Conservation (phyloP, 1,140 invertebrate genomes). For the Heterodera schachtii region DNA sequence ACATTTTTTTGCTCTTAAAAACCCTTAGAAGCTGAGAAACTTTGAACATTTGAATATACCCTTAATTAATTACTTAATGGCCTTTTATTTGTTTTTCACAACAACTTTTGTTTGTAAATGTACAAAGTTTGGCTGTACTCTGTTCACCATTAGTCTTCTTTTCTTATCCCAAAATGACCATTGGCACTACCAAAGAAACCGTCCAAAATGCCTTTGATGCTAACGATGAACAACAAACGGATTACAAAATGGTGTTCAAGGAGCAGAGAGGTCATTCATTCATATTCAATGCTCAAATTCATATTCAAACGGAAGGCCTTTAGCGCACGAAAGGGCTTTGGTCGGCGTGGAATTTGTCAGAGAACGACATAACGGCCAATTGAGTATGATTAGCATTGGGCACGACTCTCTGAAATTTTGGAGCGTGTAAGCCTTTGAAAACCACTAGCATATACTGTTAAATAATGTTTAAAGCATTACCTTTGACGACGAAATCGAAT, state of each 20-base stretch:
- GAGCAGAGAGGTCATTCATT: slow-evolving; percentile 4
- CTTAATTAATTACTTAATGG: no score
- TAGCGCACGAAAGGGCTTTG: slow-evolving; percentile 11
- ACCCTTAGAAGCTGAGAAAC: no score
- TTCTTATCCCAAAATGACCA: not conserved
- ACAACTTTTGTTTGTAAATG: no score
- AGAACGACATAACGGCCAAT: not conserved
- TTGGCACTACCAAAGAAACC: not conserved
- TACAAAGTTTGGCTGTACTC: no score
- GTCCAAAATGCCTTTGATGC: not conserved
- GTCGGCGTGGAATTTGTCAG: slow-evolving; percentile 16
- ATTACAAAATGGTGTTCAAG: not conserved
- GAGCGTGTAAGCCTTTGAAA: slow-evolving; percentile 5
- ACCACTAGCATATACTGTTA: not conserved
- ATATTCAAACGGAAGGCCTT: not conserved
- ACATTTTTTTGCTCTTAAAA: no score
- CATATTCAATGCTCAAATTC: not conserved
- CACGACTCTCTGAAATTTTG: slow-evolving; percentile 18
- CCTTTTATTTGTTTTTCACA: no score
- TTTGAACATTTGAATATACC: no score
- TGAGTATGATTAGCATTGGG: not conserved
- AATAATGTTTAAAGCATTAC: not conserved
- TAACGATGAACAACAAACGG: not conserved
- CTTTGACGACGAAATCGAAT: slow-evolving; percentile 15
- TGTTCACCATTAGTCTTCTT: no score